Evolutionary conservation across 2,797 vertebrate species (phyloP), one percentile per base, ranked within the genome.

Genomic region (Pogoniulus pusillus): DNA sequence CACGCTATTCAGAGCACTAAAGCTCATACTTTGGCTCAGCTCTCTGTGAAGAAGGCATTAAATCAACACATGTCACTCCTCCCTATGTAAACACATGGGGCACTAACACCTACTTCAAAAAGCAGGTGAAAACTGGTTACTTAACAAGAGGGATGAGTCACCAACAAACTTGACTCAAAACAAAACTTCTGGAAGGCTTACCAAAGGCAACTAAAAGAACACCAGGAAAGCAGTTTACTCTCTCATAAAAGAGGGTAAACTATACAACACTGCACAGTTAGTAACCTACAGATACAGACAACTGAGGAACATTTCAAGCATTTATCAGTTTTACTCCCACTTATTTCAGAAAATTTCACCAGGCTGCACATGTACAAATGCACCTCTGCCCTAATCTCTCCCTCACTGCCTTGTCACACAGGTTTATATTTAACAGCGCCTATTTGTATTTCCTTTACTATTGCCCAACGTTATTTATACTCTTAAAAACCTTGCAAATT

Each of bases 331-430:
- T 75, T 66, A 59, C 35, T 80, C 51, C 23, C 15, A 30, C 2
- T 18, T 13, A 78, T 39, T 49, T 85, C 29, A 27, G 34, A 88
- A 51, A 59, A 57, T 7, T 11, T 70, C 51, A 80, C 14, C 16
- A 69, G 30, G 4, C 17, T 69, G 19, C 34, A 30, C 4, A 37
- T 0, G 1, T 2, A 6, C 22, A 59, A 8, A 2, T 0, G 4
- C 26, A 72, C 30, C 34, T 70, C 64, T 73, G 34, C 3, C 23
- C 53, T 1, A 9, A 23, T 16, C 57, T 43, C 64, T 37, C 41
- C 26, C 58, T 49, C 41, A 7, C 60, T 68, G 72, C 54, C 9
- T 27, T 16, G 15, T 24, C 51, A 63, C 13, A 18, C 8, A 60
- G 32, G 5, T 45, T 59, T 81, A n/a, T 2, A 9, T 1, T 9